A percentile compares a stretch with the other conserved stretches of the same genome.
Conservation (phyloP, 2,888 invertebrate genomes). For the Anoplius nigerrimus region DNA sequence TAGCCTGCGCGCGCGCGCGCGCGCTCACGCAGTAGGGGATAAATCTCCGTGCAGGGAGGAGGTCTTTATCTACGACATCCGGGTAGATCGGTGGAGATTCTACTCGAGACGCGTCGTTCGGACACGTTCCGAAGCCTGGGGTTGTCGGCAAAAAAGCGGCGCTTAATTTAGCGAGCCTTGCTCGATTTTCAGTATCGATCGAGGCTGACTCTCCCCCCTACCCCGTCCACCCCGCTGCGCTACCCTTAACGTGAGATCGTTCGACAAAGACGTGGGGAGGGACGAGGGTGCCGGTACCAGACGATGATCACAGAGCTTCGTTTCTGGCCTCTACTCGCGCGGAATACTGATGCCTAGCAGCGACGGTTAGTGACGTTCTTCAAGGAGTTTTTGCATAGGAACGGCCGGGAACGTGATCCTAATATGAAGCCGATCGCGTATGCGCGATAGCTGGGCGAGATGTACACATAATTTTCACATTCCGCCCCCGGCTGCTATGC, state of each 20-base stretch:
- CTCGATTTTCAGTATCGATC: constrained; percentile 19
- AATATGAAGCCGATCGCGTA: constrained; percentile 39
- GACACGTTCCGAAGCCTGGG: too few relatives aligned
- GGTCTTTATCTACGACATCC: not conserved
- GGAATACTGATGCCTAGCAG: constrained; percentile 49
- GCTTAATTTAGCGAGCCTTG: constrained; percentile 12
- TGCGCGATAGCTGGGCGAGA: constrained; percentile 10
- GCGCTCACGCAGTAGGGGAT: too few relatives aligned
- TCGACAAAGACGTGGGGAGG: not conserved
- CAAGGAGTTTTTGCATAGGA: constrained; percentile 49
- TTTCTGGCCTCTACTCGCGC: constrained; percentile 27
- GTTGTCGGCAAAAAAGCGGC: not conserved
- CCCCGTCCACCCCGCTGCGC: too few relatives aligned
- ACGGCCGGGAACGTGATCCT: constrained; percentile 40
- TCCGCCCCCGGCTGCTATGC: constrained; percentile 20
- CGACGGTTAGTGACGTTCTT: constrained; percentile 45
- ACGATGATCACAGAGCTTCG: constrained; percentile 43
- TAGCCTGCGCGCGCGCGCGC: not conserved
- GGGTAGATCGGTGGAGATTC: not conserved
- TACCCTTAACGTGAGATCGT: constrained; percentile 26
- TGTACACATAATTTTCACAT: constrained; percentile 12
- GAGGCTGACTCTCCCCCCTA: too few relatives aligned
- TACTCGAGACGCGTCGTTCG: not conserved
- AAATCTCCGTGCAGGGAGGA: not conserved
- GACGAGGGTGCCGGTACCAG: not conserved